These are phyloP conservation scores for Malacosoma neustria DNA, from an alignment of 2,888 invertebrate genomes.

Conservation along the genomic window DNA sequence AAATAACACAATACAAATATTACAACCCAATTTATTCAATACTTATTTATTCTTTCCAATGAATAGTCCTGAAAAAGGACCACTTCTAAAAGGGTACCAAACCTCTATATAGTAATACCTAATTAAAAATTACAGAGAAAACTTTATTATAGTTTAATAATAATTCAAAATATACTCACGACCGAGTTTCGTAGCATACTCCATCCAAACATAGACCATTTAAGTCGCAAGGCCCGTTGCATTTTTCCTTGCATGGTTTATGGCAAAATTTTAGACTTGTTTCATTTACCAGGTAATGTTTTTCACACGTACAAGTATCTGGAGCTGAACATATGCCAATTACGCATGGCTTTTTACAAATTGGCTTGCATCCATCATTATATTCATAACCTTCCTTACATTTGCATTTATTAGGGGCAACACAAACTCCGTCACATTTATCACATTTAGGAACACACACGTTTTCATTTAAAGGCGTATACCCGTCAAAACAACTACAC, in stretches of 20 bases:
- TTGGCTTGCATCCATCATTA: constrained; percentile 6
- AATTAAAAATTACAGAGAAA: no score
- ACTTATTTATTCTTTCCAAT: no score
- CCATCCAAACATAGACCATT: constrained; percentile 11
- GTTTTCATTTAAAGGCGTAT: constrained; percentile 7
- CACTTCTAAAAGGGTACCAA: no score
- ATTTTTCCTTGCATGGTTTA: constrained; percentile 20
- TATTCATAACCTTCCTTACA: constrained; percentile 12
- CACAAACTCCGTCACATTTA: constrained; percentile 16
- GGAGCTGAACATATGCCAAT: constrained; percentile 17
- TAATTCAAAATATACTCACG: constrained; percentile 8
- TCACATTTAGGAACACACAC: constrained; percentile 11
- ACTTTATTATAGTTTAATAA: no score
- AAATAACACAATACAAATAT: no score
- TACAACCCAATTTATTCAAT: no score
- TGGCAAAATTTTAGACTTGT: constrained; percentile 14
- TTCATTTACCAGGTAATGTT: constrained; percentile 9
- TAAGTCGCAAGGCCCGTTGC: constrained; percentile 18
- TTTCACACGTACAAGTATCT: constrained; percentile 12
- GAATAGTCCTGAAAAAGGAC: no score
- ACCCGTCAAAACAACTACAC: constrained; percentile 22
- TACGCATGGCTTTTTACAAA: constrained; percentile 10
- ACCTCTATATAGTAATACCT: no score
- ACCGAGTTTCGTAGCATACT: constrained; percentile 4
- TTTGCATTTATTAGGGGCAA: constrained; percentile 12